Conservation (phyloP, 37 sponge, comb jelly and placozoan species). For the Tethya wilhelma region DNA sequence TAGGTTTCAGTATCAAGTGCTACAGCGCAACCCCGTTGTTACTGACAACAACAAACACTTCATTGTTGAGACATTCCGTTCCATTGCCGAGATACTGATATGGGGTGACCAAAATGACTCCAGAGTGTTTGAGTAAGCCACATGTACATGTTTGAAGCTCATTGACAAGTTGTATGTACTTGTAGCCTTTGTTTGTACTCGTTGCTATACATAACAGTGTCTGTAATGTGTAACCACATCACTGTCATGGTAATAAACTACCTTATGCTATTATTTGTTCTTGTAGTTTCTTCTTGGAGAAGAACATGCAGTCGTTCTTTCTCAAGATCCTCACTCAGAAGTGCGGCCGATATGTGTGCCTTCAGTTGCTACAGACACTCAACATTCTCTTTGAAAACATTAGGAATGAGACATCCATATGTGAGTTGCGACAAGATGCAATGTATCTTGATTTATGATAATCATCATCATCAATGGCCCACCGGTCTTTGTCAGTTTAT, state of each 20-base stretch:
- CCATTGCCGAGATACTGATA: slow-evolving; percentile 95
- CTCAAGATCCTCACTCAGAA: slow-evolving; percentile 83
- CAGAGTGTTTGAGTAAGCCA: slow-evolving; percentile 94
- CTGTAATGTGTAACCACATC: not conserved
- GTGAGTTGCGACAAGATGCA: too few species aligned
- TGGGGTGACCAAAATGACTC: slow-evolving; percentile 99
- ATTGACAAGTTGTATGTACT: not conserved
- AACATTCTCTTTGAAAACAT: slow-evolving; percentile 99
- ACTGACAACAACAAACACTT: slow-evolving; percentile 81
- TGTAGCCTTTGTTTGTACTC: not conserved
- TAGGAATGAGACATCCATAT: slow-evolving; percentile 94
- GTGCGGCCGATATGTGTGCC: slow-evolving; percentile 73
- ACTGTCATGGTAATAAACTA: not conserved
- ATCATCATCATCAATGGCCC: too few species aligned
- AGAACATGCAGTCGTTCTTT: slow-evolving; percentile 95
- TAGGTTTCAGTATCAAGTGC: slow-evolving; percentile 80
- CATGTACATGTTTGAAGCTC: not conserved
- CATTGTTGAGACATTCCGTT: slow-evolving; percentile 94
- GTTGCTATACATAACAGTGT: not conserved
- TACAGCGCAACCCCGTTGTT: slow-evolving; percentile 75
- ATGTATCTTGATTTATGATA: too few species aligned
- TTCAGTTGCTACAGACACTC: slow-evolving; percentile 97
- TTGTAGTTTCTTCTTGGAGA: slow-evolving; percentile 95
- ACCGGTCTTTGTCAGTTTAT: too few species aligned
- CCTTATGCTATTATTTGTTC: too few species aligned